Percentiles rank a stretch among this genome's conserved stretches.
Evolutionary conservation across 1,140 invertebrate species (phyloP).

Genomic region (Drosophila trapezifrons): DNA sequence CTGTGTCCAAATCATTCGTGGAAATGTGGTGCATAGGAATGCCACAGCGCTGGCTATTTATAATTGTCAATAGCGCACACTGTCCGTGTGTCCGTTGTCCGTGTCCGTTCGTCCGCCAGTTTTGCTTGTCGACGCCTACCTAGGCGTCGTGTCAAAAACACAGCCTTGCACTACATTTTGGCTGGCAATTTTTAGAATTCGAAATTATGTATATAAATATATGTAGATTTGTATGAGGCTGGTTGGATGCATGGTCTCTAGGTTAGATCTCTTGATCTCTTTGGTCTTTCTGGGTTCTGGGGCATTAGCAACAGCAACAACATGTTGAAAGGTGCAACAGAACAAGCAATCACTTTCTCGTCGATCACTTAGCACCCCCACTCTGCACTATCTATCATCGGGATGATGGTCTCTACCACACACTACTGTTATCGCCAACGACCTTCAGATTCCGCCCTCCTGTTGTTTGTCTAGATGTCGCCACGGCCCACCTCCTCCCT

Average conservation of each 20-base stretch:
- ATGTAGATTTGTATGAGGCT: neutral
- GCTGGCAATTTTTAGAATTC: conserved; percentile 70
- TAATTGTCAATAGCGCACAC: conserved; percentile 65
- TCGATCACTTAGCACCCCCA: conserved; percentile 5
- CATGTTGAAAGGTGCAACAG: conserved; percentile 6
- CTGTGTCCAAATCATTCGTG: conserved; percentile 35
- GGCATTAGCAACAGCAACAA: neutral
- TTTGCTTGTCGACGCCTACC: conserved; percentile 23
- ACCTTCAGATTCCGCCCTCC: conserved; percentile 24
- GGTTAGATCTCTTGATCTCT: conserved; percentile 30
- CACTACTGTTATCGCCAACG: conserved; percentile 9
- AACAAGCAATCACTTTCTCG: conserved; percentile 19
- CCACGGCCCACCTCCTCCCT: conserved; percentile 2
- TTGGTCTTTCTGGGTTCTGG: conserved; percentile 15
- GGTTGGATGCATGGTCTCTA: conserved; percentile 27
- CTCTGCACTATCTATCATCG: neutral
- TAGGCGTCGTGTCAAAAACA: conserved; percentile 73
- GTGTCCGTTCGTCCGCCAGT: conserved; percentile 5
- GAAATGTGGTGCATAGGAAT: conserved; percentile 58
- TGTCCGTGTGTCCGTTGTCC: conserved; percentile 8
- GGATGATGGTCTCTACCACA: conserved; percentile 1
- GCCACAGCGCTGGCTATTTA: conserved; percentile 58
- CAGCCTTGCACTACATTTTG: conserved; percentile 74
- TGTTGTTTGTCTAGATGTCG: neutral
- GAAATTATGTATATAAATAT: conserved; percentile 62